Evolutionary conservation across 1,140 invertebrate genomes (phyloP).

Genomic region (Drosophila persimilis): DNA sequence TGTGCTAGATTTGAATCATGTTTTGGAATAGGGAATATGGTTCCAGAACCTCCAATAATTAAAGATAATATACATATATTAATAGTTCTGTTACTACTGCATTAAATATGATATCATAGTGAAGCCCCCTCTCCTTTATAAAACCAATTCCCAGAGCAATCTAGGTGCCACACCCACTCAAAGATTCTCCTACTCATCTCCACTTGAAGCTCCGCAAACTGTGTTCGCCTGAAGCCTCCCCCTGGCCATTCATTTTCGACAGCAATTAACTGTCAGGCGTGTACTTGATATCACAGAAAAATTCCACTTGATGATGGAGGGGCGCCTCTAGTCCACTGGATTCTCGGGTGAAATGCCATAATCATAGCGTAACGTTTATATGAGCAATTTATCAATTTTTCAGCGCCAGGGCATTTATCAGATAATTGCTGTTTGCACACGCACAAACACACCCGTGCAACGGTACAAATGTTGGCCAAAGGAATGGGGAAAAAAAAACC

Average conservation of each 20-base stretch:
- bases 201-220: slow-evolving; percentile 21
- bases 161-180: too few species aligned
- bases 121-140: too few species aligned
- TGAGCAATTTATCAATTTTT: slow-evolving; percentile 78
- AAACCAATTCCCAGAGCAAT: too few species aligned
- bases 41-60: too few species aligned
- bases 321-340: background rate
- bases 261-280: slow-evolving; percentile 34
- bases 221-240: too few species aligned
- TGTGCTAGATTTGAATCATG: too few species aligned
- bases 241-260: slow-evolving; percentile 19
- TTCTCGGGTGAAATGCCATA: slow-evolving; percentile 52
- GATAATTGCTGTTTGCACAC: slow-evolving; percentile 79
- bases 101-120: too few species aligned
- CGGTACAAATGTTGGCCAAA: background rate
- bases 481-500: slow-evolving; percentile 44
- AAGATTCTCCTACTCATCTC: background rate
- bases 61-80: too few species aligned
- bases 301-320: slow-evolving; percentile 1
- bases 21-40: too few species aligned
- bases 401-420: slow-evolving; percentile 75
- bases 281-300: slow-evolving; percentile 18
- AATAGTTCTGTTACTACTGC: too few species aligned
- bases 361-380: slow-evolving; percentile 77
- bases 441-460: slow-evolving; percentile 28